Evolutionary conservation across 2,113 vertebrate genomes (phyloP), one percentile per base, ranked within the genome.

Genomic region (Gambusia holbrooki): DNA sequence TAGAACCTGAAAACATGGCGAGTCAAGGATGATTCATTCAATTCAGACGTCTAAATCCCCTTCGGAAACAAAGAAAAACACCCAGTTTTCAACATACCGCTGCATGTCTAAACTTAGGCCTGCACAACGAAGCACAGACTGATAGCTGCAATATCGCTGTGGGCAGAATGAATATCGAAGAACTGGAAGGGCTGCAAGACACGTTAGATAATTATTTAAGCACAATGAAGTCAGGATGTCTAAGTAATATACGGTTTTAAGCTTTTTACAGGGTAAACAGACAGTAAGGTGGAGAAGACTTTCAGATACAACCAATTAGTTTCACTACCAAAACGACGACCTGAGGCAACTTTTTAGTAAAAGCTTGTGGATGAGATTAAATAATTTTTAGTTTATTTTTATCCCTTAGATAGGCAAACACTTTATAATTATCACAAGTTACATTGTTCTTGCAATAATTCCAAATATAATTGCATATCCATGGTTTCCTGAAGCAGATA

Each of bases 11-110:
- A 35, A 62, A 78, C 73, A 80, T 35, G 63, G 62, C 9, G 60
- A 77, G 89, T 96, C 92, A 96, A 94, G 93, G 94, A 93, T 60
- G 64, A 72, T 62, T 76, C 87, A 81, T 37, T 27, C 0, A 63
- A 45, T 64, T 69, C 68, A 75, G 68, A 80, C 61, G 33, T 9
- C 3, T 0, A 1, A 69, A 61, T 45, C 25, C 54, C 8, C 6
- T 27, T 22, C 37, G 29, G 63, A 15, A 62, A 60, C 62, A 58
- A 1, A 4, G 14, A 74, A 11, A 10, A 79, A 15, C 35, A 71
- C n/a, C n/a, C 2, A 58, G 58, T 37, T 5, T 13, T 29, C 4
- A 48, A 19, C 17, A 48, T 48, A 48, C 17, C 17, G 17, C 17
- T 48, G 17, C 45, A 7, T 48, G 45, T 48, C 45, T 19, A 48